A percentile compares a stretch with the other conserved stretches of the same genome.
phyloP scores from a whole-genome alignment of 2,113 vertebrate species.

The Halcyon malimbica region DNA sequence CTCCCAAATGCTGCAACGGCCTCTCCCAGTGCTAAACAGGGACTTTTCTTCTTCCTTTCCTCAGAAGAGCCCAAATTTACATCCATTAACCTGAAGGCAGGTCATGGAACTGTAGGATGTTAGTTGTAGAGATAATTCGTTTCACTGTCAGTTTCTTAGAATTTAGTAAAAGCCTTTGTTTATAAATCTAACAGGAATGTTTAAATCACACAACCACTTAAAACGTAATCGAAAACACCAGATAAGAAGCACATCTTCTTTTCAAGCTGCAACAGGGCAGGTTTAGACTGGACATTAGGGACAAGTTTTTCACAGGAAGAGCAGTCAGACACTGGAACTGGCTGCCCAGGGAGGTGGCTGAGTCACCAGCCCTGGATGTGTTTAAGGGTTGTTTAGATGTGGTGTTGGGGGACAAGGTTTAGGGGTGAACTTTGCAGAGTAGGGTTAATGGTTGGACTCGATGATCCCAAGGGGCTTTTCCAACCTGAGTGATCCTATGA shows the following conservation, averaged over 20 bases:
- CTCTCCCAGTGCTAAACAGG: rapidly evolving
- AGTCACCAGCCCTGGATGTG: no score
- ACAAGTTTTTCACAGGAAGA: no score
- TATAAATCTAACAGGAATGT: not conserved
- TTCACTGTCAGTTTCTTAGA: not conserved
- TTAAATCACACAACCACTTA: not conserved
- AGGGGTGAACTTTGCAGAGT: no score
- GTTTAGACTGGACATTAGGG: no score
- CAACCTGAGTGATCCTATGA: no score
- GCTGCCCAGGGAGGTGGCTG: no score
- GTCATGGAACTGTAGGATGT: not conserved
- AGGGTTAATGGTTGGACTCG: no score
- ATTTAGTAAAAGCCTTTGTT: not conserved
- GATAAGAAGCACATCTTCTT: not conserved
- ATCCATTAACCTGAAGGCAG: not conserved
- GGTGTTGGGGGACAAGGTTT: no score
- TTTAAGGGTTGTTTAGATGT: no score
- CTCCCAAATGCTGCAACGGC: not conserved
- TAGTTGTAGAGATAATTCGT: not conserved
- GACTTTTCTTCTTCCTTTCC: not conserved
- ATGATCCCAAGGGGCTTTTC: no score
- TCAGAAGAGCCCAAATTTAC: not conserved
- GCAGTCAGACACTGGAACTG: no score
- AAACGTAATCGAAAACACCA: not conserved
- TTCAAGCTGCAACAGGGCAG: no score